Percentiles rank a stretch among this genome's conserved stretches.
Conservation (phyloP, 30 jellyfish, hydroid and myxozoan genomes). For the Aurelia coerulea region DNA sequence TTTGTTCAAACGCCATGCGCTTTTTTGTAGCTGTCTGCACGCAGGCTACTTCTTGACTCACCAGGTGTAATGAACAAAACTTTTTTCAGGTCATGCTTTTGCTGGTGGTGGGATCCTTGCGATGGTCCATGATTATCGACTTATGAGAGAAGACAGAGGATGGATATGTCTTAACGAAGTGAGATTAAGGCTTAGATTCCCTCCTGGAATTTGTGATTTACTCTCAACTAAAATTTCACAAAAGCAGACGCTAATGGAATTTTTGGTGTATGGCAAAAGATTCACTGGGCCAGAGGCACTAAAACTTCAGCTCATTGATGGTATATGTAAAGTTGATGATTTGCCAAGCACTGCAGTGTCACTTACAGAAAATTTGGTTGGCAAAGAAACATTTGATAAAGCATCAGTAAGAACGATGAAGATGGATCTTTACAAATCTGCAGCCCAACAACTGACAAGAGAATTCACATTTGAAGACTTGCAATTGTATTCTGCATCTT, state of each 20-base stretch:
- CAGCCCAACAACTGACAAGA: constrained; percentile 45
- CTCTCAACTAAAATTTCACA: constrained; percentile 32
- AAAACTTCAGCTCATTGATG: constrained; percentile 31
- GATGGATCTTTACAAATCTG: constrained; percentile 51
- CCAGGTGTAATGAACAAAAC: too few species aligned
- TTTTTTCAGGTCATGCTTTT: constrained; percentile 68
- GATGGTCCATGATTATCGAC: constrained; percentile 73
- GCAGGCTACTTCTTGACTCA: too few species aligned
- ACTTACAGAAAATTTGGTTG: constrained; percentile 28
- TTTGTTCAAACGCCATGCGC: too few species aligned
- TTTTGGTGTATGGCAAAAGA: constrained; percentile 54
- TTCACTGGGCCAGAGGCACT: constrained; percentile 64
- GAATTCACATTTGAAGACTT: constrained; percentile 44
- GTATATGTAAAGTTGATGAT: constrained; percentile 10
- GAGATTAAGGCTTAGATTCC: constrained; percentile 43
- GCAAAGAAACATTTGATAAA: constrained; percentile 37
- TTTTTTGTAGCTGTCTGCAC: too few species aligned
- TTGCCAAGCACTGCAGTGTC: constrained; percentile 5
- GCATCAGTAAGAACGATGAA: constrained; percentile 63
- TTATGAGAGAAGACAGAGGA: constrained; percentile 69
- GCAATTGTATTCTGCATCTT: constrained; percentile 27
- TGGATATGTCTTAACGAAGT: constrained; percentile 72
- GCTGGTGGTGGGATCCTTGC: constrained; percentile 76
- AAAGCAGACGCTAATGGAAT: constrained; percentile 36
- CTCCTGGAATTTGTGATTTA: constrained; percentile 57